These are phyloP conservation scores for Diachasma alloeum DNA, from an alignment of 1,140 invertebrate genomes.

Conservation along the genomic window DNA sequence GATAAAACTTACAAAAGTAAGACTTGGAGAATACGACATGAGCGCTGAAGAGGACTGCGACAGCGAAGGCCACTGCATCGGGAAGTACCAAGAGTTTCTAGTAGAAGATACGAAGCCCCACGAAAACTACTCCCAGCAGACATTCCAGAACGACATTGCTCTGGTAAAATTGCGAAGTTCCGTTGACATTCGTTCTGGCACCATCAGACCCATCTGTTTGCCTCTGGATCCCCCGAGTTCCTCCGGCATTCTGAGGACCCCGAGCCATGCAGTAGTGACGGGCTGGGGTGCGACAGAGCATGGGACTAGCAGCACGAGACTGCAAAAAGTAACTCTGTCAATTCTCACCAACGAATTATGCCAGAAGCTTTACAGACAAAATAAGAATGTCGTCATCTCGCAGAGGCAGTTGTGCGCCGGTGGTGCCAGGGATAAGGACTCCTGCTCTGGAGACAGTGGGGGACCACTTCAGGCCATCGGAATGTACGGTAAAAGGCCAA, in stretches of 20 bases:
- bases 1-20: neutral
- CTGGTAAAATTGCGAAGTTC: conserved; percentile 64
- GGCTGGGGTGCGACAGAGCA: conserved; percentile 67
- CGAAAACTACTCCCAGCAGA: conserved; percentile 59
- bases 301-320: conserved; percentile 42
- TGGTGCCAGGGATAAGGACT: conserved; percentile 57
- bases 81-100: conserved; percentile 65
- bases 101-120: conserved; percentile 67
- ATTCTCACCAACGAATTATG: conserved; percentile 57
- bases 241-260: conserved; percentile 41
- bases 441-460: conserved; percentile 55
- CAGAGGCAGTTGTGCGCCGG: conserved; percentile 67
- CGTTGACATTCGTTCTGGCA: conserved; percentile 59
- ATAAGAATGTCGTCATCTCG: conserved; percentile 17
- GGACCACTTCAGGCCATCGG: conserved; percentile 49
- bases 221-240: conserved; percentile 48
- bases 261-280: conserved; percentile 55
- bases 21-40: conserved; percentile 31
- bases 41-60: conserved; percentile 15
- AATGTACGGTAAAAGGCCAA: conserved; percentile 9
- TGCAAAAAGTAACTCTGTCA: conserved; percentile 64
- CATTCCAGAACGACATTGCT: conserved; percentile 69
- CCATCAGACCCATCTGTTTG: conserved; percentile 66
- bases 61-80: conserved; percentile 55
- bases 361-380: conserved; percentile 49